Evolutionary conservation across 2,797 vertebrate species (phyloP), one percentile per base, ranked within the genome.

Genomic region (Gobio occitaniae): DNA sequence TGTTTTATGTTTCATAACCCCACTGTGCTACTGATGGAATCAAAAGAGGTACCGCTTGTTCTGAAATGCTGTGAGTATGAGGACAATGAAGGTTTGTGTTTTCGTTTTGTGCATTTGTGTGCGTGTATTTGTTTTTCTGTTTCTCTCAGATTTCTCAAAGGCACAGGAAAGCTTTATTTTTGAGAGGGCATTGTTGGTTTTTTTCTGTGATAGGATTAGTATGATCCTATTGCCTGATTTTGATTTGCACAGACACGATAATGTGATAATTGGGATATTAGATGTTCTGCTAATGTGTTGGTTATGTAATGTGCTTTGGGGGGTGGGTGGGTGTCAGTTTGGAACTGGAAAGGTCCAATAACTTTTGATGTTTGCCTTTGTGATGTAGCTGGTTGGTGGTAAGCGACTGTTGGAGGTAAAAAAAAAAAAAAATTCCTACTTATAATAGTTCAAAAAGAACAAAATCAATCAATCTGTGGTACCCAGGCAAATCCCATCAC

Each of bases 241-340:
- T 96, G 94, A 96, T 97, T 97, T 97, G 97, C 97, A 98, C 97
- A 97, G 96, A 95, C 95, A 94, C 95, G 94, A 91, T 93, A 95
- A 97, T 93, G 96, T 97, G 96, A 96, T 95, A 95, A 95, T 76
- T 95, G 96, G 96, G 96, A 96, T 96, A 95, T 97, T 96, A 96
- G 94, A 87, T 85, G 90, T 91, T 89, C 88, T 84, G 90, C 91
- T 88, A 88, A 86, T 88, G 89, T 89, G 71, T 63, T 77, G 87
- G 88, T 91, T 90, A 88, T 91, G 89, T 84, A 90, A 80, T 89
- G 87, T 91, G 90, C 25, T 96, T 94, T 92, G 93, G 96, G 94
- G 92, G 93, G 92, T 90, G 93, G 88, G 92, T 91, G 91, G 92
- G 70, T 36, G 32, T 41, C 41, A 29, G 41, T 11, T 56, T 16